These are phyloP conservation scores for Rhipidura dahli DNA, from an alignment of 2,113 vertebrate species.

Conservation along the genomic window DNA sequence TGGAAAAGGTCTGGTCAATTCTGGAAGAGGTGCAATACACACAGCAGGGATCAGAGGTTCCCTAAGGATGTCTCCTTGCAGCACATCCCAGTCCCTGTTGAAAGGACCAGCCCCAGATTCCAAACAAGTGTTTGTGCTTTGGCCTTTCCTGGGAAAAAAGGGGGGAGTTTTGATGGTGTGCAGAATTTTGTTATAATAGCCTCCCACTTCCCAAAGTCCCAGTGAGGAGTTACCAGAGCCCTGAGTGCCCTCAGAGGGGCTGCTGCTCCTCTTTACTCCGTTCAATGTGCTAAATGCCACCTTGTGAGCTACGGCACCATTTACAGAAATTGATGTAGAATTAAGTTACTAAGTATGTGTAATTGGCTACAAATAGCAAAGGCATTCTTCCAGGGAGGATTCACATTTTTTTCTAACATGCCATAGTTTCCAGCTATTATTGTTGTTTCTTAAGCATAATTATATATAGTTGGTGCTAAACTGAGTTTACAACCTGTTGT, in stretches of 20 bases:
- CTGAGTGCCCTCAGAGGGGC: neutral
- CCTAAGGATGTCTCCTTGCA: neutral
- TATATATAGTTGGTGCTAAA: neutral
- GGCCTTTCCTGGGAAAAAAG: neutral
- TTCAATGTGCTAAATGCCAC: neutral
- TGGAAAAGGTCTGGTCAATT: neutral
- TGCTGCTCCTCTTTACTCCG: neutral
- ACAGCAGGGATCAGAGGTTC: neutral
- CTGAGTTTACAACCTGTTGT: neutral
- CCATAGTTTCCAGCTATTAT: neutral
- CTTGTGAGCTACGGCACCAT: neutral
- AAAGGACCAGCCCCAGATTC: neutral
- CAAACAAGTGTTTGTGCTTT: neutral
- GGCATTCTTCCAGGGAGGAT: neutral
- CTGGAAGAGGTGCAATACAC: neutral
- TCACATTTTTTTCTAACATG: neutral
- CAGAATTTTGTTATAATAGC: neutral
- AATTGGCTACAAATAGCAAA: neutral
- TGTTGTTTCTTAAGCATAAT: neutral
- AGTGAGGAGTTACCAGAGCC: neutral
- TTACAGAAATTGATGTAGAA: neutral
- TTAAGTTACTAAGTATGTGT: neutral
- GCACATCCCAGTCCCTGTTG: fast-evolving
- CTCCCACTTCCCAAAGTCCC: neutral
- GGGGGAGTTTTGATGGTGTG: neutral